phyloP scores from a whole-genome alignment of 2,113 vertebrate species.

The Oryzias woworae region DNA sequence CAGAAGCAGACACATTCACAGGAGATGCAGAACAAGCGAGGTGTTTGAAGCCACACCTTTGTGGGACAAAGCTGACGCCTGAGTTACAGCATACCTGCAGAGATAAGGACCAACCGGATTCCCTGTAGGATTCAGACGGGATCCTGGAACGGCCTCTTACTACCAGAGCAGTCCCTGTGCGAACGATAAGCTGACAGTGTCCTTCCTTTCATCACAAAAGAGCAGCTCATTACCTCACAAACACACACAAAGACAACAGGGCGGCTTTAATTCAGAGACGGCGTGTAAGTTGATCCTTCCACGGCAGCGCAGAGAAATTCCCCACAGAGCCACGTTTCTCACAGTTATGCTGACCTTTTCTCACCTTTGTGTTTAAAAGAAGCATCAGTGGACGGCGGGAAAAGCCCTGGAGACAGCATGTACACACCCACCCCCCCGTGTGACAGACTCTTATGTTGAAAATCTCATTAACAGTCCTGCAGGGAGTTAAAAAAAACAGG shows the following conservation, averaged over 20 bases:
- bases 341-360: conserved; percentile 3
- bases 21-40: not conserved
- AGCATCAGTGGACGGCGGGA: conserved; percentile 6
- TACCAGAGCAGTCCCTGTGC: not conserved
- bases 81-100: conserved; percentile 1
- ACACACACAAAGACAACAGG: conserved; percentile 20
- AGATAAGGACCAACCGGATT: conserved; percentile 12
- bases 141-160: no score
- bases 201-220: conserved; percentile 18
- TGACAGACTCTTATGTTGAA: no score
- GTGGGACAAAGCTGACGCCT: conserved; percentile 1
- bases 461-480: no score
- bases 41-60: not conserved
- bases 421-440: no score
- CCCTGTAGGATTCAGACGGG: not conserved
- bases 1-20: not conserved
- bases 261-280: conserved; percentile 36
- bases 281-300: conserved; percentile 37
- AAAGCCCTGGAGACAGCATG: conserved; percentile 1
- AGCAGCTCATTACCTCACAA: conserved; percentile 36
- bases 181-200: conserved; percentile 25
- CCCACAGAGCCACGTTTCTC: conserved; percentile 20
- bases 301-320: conserved; percentile 20
- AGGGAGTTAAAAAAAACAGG: no score
- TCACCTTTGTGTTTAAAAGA: conserved; percentile 6